Conservation (phyloP, 2,888 invertebrate species). For the Catocala sponsa region DNA sequence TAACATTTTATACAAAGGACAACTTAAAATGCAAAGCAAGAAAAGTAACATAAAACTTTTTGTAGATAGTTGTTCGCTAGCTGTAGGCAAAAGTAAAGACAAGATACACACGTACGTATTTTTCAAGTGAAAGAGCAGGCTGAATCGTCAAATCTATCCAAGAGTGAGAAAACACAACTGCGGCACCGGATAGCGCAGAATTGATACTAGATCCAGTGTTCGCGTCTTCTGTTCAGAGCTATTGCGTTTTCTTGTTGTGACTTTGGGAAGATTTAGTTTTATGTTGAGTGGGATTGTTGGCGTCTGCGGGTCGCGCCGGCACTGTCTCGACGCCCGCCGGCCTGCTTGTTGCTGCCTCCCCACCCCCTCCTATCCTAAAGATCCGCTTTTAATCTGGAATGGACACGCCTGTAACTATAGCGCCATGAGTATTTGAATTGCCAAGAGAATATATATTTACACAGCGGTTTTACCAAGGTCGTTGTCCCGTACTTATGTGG, state of each 20-base stretch:
- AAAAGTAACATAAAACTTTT: not conserved
- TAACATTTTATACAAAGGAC: not conserved
- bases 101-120: not conserved
- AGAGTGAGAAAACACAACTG: slow-evolving; percentile 40
- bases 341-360: slow-evolving; percentile 68
- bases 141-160: slow-evolving; percentile 26
- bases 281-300: slow-evolving; percentile 79
- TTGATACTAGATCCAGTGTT: slow-evolving; percentile 63
- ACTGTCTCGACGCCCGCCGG: slow-evolving; percentile 60
- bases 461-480: slow-evolving; percentile 18
- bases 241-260: slow-evolving; percentile 66
- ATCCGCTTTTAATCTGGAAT: slow-evolving; percentile 56
- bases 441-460: slow-evolving; percentile 35
- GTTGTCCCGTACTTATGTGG: slow-evolving; percentile 6
- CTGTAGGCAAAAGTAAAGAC: too few relatives aligned
- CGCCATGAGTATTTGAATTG: slow-evolving; percentile 35
- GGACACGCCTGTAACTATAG: slow-evolving; percentile 46
- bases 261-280: slow-evolving; percentile 76
- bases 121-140: not conserved
- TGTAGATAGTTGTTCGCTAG: not conserved
- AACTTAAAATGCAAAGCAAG: not conserved
- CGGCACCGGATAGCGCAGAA: slow-evolving; percentile 51
- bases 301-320: slow-evolving; percentile 78
- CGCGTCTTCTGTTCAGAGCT: slow-evolving; percentile 66
- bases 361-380: slow-evolving; percentile 51